A percentile compares a stretch with the other conserved stretches of the same genome.
phyloP scores from a whole-genome alignment of 1,140 invertebrate species.

The Diachasma alloeum region DNA sequence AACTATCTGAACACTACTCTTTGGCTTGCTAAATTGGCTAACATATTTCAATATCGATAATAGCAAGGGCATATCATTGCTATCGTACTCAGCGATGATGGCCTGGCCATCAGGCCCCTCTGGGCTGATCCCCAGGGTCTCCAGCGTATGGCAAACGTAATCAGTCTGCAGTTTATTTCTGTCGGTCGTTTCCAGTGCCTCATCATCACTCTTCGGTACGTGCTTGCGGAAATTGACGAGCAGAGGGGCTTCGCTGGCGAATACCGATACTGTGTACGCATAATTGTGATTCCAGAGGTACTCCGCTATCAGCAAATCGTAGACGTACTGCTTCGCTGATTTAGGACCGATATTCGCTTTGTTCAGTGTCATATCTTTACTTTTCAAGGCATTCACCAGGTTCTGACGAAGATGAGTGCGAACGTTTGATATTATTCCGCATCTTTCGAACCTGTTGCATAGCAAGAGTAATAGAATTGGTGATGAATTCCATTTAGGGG shows the following conservation, averaged over 20 bases:
- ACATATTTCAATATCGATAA: constrained; percentile 54
- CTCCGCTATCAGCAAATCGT: constrained; percentile 60
- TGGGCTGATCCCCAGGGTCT: constrained; percentile 57
- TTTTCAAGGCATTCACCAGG: constrained; percentile 57
- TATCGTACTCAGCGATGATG: constrained; percentile 51
- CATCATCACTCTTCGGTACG: constrained; percentile 27
- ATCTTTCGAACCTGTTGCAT: constrained; percentile 57
- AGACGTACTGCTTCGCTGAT: constrained; percentile 60
- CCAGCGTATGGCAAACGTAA: constrained; percentile 54
- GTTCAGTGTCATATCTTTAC: constrained; percentile 47
- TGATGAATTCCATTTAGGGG: constrained; percentile 9
- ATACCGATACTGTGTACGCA: constrained; percentile 58
- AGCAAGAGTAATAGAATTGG: background rate
- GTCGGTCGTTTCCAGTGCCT: constrained; percentile 5
- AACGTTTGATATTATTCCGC: constrained; percentile 59
- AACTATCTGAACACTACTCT: constrained; percentile 35
- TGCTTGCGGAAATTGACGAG: constrained; percentile 56
- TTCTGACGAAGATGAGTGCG: constrained; percentile 59
- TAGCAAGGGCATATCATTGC: constrained; percentile 48
- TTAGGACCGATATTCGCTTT: constrained; percentile 38
- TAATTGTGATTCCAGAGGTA: constrained; percentile 61
- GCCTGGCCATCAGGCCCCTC: constrained; percentile 44
- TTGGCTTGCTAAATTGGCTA: constrained; percentile 32
- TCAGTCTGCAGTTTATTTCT: constrained; percentile 53
- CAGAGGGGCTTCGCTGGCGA: constrained; percentile 60